Evolutionary conservation across 1,140 invertebrate species (phyloP), one percentile per base, ranked within the genome.

Genomic region (Ceratosolen solmsi): DNA sequence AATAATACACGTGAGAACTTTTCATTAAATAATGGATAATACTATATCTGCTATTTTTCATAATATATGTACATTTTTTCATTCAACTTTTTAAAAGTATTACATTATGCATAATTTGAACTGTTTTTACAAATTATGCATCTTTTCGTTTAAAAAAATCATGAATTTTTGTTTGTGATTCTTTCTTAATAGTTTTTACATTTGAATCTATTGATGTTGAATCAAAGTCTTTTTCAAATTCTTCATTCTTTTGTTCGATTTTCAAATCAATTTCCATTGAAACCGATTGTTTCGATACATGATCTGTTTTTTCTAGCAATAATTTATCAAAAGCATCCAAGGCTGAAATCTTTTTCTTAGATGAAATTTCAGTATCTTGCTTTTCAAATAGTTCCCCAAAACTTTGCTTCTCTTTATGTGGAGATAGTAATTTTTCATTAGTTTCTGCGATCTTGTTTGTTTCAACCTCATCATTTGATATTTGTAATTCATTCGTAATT

Each of bases 131-230:
- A 63, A 71, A 51, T 60, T 83, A 86, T 68, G 83, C 54, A 38
- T 68, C 63, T 38, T 68, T 68, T 38, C 36, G 33, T 84, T 82
- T 74, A 80, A 89, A 89, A 74, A 87, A 90, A 8, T 89, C 87
- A 0, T 85, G 82, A 25, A 90, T 90, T 63, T 86, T 89, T 46
- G 51, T 85, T 71, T 90, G 89, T 33, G 68, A 75, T 25, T 38
- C 51, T 76, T 86, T 88, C 30, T 82, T 85, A 25, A 25, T 71
- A 51, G 25, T 38, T 71, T 63, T 78, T 54, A 60, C 63, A 79
- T n/a, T 36, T 56, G 9, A 36, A 72, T 58, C 77, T 54, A 22
- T 2, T 60, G 77, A 80, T 82, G 65, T 36, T 54, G 70, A 41
- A 25, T 58, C 11, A n/a, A 13, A 1, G 51, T 60, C 63, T 70